Evolutionary conservation across 2,113 vertebrate genomes (phyloP).

Genomic region (Apaloderma vittatum): DNA sequence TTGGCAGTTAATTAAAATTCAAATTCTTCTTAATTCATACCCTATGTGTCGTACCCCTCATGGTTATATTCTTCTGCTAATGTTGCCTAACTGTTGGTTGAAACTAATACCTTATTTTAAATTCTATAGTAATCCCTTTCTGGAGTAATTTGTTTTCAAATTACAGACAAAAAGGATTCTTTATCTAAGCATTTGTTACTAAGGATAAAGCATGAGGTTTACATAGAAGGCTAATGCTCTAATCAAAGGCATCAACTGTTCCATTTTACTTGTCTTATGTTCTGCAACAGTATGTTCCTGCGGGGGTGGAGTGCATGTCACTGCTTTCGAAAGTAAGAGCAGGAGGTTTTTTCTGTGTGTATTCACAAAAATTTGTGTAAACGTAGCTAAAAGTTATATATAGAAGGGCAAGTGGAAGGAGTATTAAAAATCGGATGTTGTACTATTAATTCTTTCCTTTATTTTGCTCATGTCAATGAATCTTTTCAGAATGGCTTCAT

Average conservation of each 20-base stretch:
- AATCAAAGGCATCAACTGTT: background rate
- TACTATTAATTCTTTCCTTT: background rate
- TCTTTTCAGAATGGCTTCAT: background rate
- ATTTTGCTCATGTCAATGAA: background rate
- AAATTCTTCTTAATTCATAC: conserved; percentile 32
- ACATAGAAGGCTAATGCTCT: background rate
- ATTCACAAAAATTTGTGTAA: background rate
- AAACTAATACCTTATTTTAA: conserved; percentile 17
- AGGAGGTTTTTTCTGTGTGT: background rate
- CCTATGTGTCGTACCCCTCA: conserved; percentile 10
- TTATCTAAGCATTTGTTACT: background rate
- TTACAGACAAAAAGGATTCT: background rate
- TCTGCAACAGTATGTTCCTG: background rate
- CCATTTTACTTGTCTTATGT: background rate
- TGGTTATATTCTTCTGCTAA: conserved; percentile 14
- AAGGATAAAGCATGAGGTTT: background rate
- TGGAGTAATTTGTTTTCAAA: background rate
- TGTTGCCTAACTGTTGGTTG: background rate
- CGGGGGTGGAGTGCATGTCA: background rate
- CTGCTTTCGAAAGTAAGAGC: background rate
- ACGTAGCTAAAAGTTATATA: background rate
- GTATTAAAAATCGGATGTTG: background rate
- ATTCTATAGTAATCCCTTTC: background rate
- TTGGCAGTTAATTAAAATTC: conserved; percentile 48
- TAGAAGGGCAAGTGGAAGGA: background rate